Percentiles rank a stretch among this genome's conserved stretches.
Conservation (phyloP, 2,797 vertebrate species). For the Crossoptilon crossoptilon region DNA sequence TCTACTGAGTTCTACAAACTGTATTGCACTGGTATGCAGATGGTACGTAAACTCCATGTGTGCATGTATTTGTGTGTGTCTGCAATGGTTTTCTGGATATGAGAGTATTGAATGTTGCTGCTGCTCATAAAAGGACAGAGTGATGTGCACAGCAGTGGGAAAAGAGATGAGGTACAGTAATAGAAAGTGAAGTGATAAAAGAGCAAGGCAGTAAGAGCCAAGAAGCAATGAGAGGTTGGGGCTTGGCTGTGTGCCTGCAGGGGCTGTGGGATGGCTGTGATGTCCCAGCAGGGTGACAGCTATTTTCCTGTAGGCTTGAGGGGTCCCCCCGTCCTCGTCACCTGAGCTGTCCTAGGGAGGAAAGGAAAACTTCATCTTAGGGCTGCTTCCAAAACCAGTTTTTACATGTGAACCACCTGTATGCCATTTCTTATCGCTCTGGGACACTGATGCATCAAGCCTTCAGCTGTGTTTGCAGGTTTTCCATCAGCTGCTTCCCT, state of each 20-base stretch:
- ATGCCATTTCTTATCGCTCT: not conserved
- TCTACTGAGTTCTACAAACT: not conserved
- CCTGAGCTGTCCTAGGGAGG: not conserved
- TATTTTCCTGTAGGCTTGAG: fast-evolving
- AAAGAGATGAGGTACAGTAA: not conserved
- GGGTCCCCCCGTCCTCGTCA: not conserved
- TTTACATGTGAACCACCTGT: not conserved
- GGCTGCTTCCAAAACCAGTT: not conserved
- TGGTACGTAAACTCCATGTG: not conserved
- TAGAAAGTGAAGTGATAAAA: not conserved
- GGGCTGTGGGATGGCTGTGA: not conserved
- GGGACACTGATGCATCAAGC: not conserved
- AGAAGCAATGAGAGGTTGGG: not conserved
- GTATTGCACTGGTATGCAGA: not conserved
- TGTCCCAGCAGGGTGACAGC: not conserved
- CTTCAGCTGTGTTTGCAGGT: not conserved
- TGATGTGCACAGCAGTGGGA: not conserved
- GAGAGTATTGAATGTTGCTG: not conserved
- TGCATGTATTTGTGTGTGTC: fast-evolving
- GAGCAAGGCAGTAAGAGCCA: not conserved
- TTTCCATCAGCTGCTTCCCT: not conserved
- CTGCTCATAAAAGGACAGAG: not conserved
- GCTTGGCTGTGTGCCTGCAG: not conserved
- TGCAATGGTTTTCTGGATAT: not conserved
- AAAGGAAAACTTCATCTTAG: not conserved